phyloP scores from a whole-genome alignment of 2,797 vertebrate species.

The Cygnus olor region DNA sequence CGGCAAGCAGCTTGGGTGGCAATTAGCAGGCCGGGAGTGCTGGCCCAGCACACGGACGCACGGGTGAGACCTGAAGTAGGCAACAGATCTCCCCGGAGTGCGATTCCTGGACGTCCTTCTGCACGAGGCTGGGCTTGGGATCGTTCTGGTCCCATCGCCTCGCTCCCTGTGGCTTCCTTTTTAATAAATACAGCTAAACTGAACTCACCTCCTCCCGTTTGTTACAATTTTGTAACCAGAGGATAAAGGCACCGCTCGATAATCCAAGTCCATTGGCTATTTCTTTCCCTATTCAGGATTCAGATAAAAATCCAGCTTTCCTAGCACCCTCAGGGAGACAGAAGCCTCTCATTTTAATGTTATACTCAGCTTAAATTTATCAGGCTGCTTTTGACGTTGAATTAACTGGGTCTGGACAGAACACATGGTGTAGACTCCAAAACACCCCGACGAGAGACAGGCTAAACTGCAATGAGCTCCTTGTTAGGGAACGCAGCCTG shows the following conservation, averaged over 20 bases:
- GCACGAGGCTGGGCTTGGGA: not conserved
- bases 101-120: not conserved
- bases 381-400: not conserved
- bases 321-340: not conserved
- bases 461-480: not conserved
- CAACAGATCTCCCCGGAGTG: rapidly evolving
- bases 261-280: not conserved
- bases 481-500: not conserved
- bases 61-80: no score
- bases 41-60: not conserved
- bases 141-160: not conserved
- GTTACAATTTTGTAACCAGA: not conserved
- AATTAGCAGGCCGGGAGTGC: not conserved
- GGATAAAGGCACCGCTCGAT: not conserved
- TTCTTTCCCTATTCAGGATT: not conserved
- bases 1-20: not conserved
- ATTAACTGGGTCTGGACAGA: not conserved
- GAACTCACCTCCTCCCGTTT: not conserved
- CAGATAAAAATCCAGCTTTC: not conserved
- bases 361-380: not conserved
- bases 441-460: not conserved
- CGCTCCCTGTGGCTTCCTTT: not conserved
- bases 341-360: not conserved
- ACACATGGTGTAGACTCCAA: not conserved
- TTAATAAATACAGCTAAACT: not conserved